These are phyloP conservation scores for Bufo gargarizans DNA, from an alignment of 2,113 vertebrate species.

Conservation along the genomic window DNA sequence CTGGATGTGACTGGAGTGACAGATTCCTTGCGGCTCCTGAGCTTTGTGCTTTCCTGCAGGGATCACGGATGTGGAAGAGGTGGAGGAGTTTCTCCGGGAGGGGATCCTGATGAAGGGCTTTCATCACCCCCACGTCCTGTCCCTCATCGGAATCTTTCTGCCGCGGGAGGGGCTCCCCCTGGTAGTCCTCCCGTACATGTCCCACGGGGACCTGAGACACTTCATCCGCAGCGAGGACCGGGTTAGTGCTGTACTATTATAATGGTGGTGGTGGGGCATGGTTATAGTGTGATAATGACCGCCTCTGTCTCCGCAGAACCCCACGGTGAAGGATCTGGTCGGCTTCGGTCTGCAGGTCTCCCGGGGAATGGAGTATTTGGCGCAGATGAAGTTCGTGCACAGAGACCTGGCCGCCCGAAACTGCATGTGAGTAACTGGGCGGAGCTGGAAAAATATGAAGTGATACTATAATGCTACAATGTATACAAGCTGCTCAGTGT, in stretches of 20 bases:
- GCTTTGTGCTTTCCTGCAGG: slow-evolving; percentile 66
- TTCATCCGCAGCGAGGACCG: slow-evolving; percentile 89
- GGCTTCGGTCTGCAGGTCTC: slow-evolving; percentile 95
- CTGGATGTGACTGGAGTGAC: background rate
- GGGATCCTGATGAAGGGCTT: slow-evolving; percentile 96
- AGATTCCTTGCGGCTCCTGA: too few species aligned
- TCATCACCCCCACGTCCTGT: slow-evolving; percentile 89
- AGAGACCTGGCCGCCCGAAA: slow-evolving; percentile 94
- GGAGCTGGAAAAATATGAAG: background rate
- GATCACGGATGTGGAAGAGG: slow-evolving; percentile 92
- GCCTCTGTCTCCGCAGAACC: slow-evolving; percentile 75
- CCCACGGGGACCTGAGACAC: slow-evolving; percentile 89
- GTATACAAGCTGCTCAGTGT: too few species aligned
- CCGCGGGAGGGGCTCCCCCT: slow-evolving; percentile 85
- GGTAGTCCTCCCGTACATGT: slow-evolving; percentile 93
- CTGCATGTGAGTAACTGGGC: slow-evolving; percentile 86
- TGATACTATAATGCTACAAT: too few species aligned
- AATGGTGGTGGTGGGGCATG: background rate
- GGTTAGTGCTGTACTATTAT: slow-evolving; percentile 65
- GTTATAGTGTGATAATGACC: background rate
- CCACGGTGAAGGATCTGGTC: slow-evolving; percentile 93
- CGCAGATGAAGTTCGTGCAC: slow-evolving; percentile 94
- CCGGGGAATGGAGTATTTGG: slow-evolving; percentile 93
- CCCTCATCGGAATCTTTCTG: slow-evolving; percentile 87
- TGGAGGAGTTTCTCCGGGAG: slow-evolving; percentile 92